phyloP scores from a whole-genome alignment of 92 coral and sea anemone species.

The Plumapathes pennacea region DNA sequence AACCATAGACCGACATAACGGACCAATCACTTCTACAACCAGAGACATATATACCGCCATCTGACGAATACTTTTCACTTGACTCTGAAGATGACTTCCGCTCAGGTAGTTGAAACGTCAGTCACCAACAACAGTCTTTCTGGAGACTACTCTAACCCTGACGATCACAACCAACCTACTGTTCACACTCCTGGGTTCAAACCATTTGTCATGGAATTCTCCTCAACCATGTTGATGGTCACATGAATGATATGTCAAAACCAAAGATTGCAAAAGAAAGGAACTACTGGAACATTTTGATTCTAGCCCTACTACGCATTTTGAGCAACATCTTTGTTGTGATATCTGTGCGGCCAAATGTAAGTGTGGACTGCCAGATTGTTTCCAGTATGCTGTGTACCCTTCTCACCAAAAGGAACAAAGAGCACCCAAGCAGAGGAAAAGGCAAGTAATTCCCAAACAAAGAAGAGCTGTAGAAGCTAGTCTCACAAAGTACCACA shows the following conservation, averaged over 20 bases:
- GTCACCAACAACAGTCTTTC: no score
- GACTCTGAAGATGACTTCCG: no score
- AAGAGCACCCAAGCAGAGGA: background rate
- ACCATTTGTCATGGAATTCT: no score
- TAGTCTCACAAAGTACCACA: conserved; percentile 13
- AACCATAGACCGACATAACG: no score
- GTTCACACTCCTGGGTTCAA: no score
- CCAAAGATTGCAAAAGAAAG: conserved; percentile 49
- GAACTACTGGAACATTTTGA: conserved; percentile 40
- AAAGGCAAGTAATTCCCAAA: conserved; percentile 7
- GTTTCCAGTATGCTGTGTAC: conserved; percentile 15
- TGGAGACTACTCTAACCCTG: no score
- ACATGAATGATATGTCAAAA: conserved; percentile 35
- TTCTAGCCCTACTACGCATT: conserved; percentile 1
- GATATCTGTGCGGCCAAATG: conserved; percentile 49
- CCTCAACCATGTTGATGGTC: conserved; percentile 43
- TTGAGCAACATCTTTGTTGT: conserved; percentile 34
- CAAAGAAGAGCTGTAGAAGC: conserved; percentile 16
- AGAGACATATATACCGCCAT: no score
- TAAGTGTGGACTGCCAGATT: conserved; percentile 43
- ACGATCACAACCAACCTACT: no score
- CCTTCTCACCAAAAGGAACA: conserved; percentile 5
- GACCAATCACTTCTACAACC: no score
- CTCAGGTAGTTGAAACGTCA: no score
- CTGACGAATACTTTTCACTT: no score